These are phyloP conservation scores for Rhinoraja longicauda DNA, from an alignment of 2,797 vertebrate species.

Conservation along the genomic window DNA sequence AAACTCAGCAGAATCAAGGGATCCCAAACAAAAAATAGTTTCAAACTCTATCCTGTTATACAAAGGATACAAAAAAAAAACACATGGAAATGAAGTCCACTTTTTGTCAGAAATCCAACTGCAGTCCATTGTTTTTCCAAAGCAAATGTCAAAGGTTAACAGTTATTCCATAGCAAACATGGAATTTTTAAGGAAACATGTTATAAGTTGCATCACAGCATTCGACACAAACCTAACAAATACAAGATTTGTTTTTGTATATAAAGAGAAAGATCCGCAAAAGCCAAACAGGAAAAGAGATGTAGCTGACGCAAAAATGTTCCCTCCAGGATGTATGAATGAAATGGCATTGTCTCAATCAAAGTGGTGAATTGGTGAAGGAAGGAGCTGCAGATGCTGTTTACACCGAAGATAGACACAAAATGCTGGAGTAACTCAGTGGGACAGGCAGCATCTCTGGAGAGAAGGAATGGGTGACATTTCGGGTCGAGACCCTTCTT, in stretches of 20 bases:
- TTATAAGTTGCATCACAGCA: neutral
- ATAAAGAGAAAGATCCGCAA: neutral
- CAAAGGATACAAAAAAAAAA: neutral
- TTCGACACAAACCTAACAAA: slow-evolving; percentile 8
- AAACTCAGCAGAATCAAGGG: too few species aligned
- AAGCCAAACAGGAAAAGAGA: slow-evolving; percentile 22
- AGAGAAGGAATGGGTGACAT: too few species aligned
- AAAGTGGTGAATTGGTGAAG: neutral
- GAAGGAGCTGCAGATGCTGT: too few species aligned
- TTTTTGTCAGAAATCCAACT: slow-evolving; percentile 33
- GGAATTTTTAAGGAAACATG: slow-evolving; percentile 21
- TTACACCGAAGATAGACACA: too few species aligned
- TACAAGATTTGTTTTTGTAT: neutral
- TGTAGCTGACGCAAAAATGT: neutral
- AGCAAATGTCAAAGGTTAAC: slow-evolving; percentile 32
- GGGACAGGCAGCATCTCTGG: too few species aligned
- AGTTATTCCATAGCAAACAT: slow-evolving; percentile 18
- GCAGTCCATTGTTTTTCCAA: slow-evolving; percentile 37
- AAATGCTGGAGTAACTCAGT: too few species aligned
- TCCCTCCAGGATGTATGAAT: neutral
- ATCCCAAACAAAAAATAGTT: neutral
- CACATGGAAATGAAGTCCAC: slow-evolving; percentile 28
- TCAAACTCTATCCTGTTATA: neutral
- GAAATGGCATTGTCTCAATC: neutral
- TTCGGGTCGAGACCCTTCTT: too few species aligned